phyloP scores from a whole-genome alignment of 2,797 vertebrate genomes.

The Perodicticus potto region DNA sequence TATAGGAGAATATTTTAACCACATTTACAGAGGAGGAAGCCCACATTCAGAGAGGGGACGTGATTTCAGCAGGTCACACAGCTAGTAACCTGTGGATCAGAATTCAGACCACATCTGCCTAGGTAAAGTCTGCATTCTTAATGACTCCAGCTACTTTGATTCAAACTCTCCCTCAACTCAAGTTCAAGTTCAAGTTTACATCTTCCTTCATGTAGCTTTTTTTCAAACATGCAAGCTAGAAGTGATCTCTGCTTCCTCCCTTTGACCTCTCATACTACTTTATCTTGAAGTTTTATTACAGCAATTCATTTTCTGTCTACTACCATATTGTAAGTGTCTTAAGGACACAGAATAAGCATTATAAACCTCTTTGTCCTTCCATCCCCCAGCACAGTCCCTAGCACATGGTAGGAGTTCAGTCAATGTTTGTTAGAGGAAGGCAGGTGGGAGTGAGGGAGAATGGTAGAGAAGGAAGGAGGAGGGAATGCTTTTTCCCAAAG shows the following conservation, averaged over 20 bases:
- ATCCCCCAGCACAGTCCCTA: not conserved
- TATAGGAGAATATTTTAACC: not conserved
- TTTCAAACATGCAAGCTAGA: not conserved
- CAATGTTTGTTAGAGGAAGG: not conserved
- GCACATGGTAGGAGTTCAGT: not conserved
- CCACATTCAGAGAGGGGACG: not conserved
- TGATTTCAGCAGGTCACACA: not conserved
- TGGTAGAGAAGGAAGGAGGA: fast-evolving
- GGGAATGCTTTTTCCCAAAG: not conserved
- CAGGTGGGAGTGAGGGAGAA: not conserved
- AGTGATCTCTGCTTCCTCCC: not conserved
- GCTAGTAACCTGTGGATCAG: not conserved
- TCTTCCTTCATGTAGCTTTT: not conserved
- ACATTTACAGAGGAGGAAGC: not conserved
- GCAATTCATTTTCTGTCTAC: constrained; percentile 35
- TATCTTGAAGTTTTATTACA: constrained; percentile 55
- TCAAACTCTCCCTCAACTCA: not conserved
- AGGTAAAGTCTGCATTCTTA: not conserved
- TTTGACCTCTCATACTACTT: not conserved
- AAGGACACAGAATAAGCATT: constrained; percentile 8
- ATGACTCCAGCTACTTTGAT: not conserved
- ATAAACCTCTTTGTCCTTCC: not conserved
- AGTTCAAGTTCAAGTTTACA: not conserved
- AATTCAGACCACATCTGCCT: not conserved
- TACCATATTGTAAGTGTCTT: constrained; percentile 22